phyloP scores from a whole-genome alignment of 1,140 invertebrate genomes.

The Plodia interpunctella region DNA sequence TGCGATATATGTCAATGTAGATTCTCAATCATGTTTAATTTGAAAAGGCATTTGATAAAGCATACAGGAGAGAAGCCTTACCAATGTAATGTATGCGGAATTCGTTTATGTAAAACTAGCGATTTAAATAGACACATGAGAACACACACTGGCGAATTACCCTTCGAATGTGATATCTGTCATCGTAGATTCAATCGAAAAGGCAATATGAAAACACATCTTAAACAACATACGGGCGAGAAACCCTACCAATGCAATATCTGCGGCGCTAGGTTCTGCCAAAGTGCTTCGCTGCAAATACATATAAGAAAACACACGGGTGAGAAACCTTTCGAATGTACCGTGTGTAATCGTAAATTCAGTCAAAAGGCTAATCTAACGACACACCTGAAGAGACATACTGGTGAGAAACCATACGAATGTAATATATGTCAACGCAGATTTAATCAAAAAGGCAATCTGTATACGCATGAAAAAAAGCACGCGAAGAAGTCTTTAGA shows the following conservation, averaged over 20 bases:
- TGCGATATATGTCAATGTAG: conserved; percentile 3
- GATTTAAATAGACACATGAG: conserved; percentile 8
- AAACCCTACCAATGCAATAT: conserved; percentile 13
- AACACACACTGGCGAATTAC: conserved; percentile 7
- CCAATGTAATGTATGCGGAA: conserved; percentile 1
- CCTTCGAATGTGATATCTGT: conserved; percentile 8
- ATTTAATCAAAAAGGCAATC: conserved; percentile 1
- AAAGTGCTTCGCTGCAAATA: conserved; percentile 1
- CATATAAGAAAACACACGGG: conserved; percentile 78
- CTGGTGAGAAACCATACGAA: conserved; percentile 17
- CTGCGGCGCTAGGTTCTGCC: background rate
- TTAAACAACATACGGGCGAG: conserved; percentile 3
- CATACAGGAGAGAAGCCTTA: conserved; percentile 9
- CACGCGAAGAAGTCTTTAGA: background rate
- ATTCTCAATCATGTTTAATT: background rate
- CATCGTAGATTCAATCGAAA: conserved; percentile 7
- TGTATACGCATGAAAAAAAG: background rate
- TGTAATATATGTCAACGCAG: background rate
- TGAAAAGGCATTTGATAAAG: conserved; percentile 8
- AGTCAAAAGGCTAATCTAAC: conserved; percentile 65
- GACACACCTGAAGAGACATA: conserved; percentile 38
- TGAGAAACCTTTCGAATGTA: conserved; percentile 81
- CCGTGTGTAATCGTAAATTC: conserved; percentile 70
- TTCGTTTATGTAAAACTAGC: background rate
- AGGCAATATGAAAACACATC: conserved; percentile 10